Evolutionary conservation across 2,888 invertebrate genomes (phyloP), one percentile per base, ranked within the genome.

Genomic region (Stegana nigrithorax): DNA sequence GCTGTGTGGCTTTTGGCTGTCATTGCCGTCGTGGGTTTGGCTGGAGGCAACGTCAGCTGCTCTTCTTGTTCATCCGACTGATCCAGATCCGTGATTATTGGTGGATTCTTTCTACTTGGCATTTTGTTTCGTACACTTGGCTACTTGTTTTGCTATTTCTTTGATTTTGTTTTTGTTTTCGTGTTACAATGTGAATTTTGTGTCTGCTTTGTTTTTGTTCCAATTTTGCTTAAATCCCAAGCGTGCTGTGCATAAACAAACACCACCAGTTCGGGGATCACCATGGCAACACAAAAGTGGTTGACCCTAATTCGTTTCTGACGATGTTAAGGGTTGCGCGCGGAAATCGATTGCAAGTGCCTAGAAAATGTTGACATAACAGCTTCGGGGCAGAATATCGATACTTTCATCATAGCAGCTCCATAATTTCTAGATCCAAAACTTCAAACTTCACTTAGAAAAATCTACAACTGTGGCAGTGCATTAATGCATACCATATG

Each of bases 51-150:
- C 55, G 65, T 29, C 67, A 62, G 60, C 10, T 50, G 42, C n/a
- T n/a, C n/a, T n/a, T n/a, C n/a, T 56, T 47, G 60, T 10, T 60
- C 27, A 29, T 82, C 83, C 14, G 81, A 75, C 6, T 80, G 77
- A 57, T 84, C 84, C 61, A 84, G 65, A 71, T 84, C 84, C 44
- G 84, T 83, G 51, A 83, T 77, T 64, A 82, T 78, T 32, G 79
- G 62, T 32, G 79, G 62, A 56, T 62, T 62, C 8, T 66, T 32
- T 36, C 32, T 32, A 55, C 10, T 55, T 55, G 36, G 53, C 53
- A 55, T 55, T 55, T 32, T 55, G n/a, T 32, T 32, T 39, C 2
- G 14, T 6, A 39, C 10, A 29, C 3, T 8, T 36, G 17, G 5
- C 17, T 39, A n/a, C 6, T 39, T n/a, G 17, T 39, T n/a, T 39